These are phyloP conservation scores for Gouania willdenowi DNA, from an alignment of 2,797 vertebrate species.

Conservation along the genomic window DNA sequence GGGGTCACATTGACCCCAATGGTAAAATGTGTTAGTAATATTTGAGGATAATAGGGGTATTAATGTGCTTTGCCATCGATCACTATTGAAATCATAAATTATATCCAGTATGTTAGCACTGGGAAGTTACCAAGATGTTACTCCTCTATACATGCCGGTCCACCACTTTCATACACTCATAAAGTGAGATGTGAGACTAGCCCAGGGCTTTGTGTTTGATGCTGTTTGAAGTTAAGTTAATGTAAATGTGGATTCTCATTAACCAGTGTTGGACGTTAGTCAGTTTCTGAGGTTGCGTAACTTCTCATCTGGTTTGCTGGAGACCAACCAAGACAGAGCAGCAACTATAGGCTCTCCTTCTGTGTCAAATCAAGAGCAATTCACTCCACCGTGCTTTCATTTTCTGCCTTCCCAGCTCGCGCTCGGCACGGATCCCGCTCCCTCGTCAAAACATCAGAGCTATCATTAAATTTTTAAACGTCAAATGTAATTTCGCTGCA, in stretches of 20 bases:
- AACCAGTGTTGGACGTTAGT: conserved; percentile 53
- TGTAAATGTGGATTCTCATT: conserved; percentile 61
- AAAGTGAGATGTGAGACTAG: conserved; percentile 1
- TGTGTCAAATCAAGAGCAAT: conserved; percentile 22
- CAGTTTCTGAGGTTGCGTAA: conserved; percentile 63
- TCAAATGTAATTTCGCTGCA: conserved; percentile 37
- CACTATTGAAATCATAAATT: background rate
- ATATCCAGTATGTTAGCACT: background rate
- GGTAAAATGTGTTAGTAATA: too few species aligned
- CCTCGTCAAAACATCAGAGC: conserved; percentile 16
- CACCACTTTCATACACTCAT: background rate
- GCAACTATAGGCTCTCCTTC: conserved; percentile 18
- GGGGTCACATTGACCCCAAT: too few species aligned
- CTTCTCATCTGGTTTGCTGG: conserved; percentile 66
- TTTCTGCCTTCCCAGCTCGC: background rate
- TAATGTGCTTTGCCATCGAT: background rate
- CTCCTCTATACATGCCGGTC: background rate
- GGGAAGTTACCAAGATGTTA: background rate
- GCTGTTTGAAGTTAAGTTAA: conserved; percentile 48
- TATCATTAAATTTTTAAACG: conserved; percentile 47
- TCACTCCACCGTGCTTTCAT: conserved; percentile 3
- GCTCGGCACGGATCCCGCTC: background rate
- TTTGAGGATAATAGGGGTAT: too few species aligned
- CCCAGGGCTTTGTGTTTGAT: conserved; percentile 35
- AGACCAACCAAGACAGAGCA: conserved; percentile 52